A percentile compares a stretch with the other conserved stretches of the same genome.
Evolutionary conservation across 2,888 invertebrate species (phyloP).

Genomic region (Xanthia togata): DNA sequence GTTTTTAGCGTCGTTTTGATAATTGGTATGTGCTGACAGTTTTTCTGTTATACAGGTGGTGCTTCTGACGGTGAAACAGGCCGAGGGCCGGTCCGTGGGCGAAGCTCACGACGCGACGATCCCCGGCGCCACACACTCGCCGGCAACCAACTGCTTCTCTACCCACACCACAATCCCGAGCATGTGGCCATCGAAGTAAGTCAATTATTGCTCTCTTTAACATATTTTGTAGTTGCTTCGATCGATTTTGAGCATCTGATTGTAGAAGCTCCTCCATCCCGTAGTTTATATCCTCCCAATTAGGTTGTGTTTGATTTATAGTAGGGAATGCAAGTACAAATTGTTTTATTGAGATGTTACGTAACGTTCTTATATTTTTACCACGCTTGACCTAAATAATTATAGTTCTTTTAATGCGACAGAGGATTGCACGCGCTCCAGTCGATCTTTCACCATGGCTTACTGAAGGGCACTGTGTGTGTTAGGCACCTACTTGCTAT

Average conservation of each 20-base stretch:
- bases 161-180: conserved; percentile 90
- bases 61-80: conserved; percentile 86
- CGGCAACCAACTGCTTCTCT: conserved; percentile 93
- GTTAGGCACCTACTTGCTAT: not conserved
- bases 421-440: not conserved
- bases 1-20: not conserved
- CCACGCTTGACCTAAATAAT: too few species aligned
- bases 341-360: not conserved
- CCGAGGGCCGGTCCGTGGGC: conserved; percentile 87
- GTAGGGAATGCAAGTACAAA: not conserved
- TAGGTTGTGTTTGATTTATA: not conserved
- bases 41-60: conserved; percentile 70
- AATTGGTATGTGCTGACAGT: not conserved
- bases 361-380: not conserved
- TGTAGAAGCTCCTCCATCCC: not conserved
- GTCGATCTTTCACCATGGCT: not conserved
- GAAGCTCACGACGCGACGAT: conserved; percentile 93
- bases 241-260: not conserved
- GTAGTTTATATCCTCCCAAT: not conserved
- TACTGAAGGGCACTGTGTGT: too few species aligned
- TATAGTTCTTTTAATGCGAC: not conserved
- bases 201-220: not conserved
- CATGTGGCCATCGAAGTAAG: conserved; percentile 94
- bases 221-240: not conserved
- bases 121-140: conserved; percentile 95